Percentiles rank a stretch among this genome's conserved stretches.
phyloP scores from a whole-genome alignment of 2,888 invertebrate species.

The Eupithecia subumbrata region DNA sequence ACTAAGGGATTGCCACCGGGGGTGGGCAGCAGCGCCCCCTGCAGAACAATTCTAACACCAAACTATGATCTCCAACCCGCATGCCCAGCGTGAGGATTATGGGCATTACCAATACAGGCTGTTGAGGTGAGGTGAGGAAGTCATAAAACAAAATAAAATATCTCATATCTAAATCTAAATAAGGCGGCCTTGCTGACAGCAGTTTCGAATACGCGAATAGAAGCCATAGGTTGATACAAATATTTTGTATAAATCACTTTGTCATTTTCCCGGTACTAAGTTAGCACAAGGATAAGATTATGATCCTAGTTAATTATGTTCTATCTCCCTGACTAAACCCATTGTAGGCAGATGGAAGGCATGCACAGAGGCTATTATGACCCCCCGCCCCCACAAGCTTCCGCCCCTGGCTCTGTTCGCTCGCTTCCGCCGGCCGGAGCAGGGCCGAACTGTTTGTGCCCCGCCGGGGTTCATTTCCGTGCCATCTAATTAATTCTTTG shows the following conservation, averaged over 20 bases:
- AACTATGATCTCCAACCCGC: too few species aligned
- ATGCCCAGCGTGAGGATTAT: too few species aligned
- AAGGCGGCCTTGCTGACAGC: too few species aligned
- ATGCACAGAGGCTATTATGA: conserved; percentile 45
- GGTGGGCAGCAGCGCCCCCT: too few species aligned
- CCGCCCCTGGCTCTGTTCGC: conserved; percentile 44
- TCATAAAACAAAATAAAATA: too few species aligned
- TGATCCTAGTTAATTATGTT: conserved; percentile 36
- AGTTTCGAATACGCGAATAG: too few species aligned
- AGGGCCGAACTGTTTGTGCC: conserved; percentile 42
- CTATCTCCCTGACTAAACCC: conserved; percentile 42
- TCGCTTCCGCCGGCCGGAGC: conserved; percentile 43
- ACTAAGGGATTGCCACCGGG: too few species aligned
- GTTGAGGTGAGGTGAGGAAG: too few species aligned
- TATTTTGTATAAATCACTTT: conserved; percentile 6
- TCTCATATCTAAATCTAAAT: too few species aligned
- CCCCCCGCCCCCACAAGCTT: conserved; percentile 44
- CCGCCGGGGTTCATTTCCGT: conserved; percentile 32
- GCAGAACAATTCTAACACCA: too few species aligned
- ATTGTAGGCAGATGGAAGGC: conserved; percentile 45
- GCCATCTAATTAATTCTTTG: conserved; percentile 39
- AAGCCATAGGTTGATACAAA: background rate
- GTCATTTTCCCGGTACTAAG: conserved; percentile 2
- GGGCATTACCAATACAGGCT: too few species aligned
- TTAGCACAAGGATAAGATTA: conserved; percentile 1